A percentile compares a stretch with the other conserved stretches of the same genome.
Conservation (phyloP, 2,888 invertebrate genomes). For the Parapristionchus giblindavisi region DNA sequence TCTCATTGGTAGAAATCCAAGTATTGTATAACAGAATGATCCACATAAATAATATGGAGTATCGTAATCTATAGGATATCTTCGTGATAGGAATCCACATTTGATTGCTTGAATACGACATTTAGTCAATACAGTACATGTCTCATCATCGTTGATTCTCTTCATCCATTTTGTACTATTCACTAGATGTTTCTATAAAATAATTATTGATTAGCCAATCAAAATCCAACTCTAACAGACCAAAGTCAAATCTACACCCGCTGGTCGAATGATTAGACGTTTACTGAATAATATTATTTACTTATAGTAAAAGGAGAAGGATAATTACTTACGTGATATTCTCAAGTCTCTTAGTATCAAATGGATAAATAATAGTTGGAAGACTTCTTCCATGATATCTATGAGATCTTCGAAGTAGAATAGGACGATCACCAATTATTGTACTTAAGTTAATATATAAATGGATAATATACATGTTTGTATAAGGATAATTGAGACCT, state of each 20-base stretch:
- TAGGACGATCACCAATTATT: neutral
- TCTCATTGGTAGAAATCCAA: neutral
- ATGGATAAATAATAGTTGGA: slow-evolving; percentile 15
- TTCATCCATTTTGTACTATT: too few species aligned
- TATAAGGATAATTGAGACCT: neutral
- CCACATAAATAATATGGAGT: too few species aligned
- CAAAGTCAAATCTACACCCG: neutral
- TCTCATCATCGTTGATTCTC: too few species aligned
- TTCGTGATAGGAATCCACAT: too few species aligned
- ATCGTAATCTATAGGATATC: too few species aligned
- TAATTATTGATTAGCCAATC: too few species aligned
- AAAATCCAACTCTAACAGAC: too few species aligned
- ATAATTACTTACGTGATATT: neutral
- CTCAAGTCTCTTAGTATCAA: neutral
- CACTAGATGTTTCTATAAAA: too few species aligned
- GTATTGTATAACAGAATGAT: slow-evolving; percentile 6
- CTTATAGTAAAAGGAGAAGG: neutral
- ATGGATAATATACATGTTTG: neutral
- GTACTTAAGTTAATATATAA: neutral
- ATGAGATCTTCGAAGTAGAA: neutral
- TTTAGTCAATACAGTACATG: too few species aligned
- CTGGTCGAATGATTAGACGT: neutral
- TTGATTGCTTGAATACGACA: too few species aligned
- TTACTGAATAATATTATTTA: neutral
- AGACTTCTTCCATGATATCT: neutral